Evolutionary conservation across 2,888 invertebrate species (phyloP).

Genomic region (Caenorhabditis sulstoni): DNA sequence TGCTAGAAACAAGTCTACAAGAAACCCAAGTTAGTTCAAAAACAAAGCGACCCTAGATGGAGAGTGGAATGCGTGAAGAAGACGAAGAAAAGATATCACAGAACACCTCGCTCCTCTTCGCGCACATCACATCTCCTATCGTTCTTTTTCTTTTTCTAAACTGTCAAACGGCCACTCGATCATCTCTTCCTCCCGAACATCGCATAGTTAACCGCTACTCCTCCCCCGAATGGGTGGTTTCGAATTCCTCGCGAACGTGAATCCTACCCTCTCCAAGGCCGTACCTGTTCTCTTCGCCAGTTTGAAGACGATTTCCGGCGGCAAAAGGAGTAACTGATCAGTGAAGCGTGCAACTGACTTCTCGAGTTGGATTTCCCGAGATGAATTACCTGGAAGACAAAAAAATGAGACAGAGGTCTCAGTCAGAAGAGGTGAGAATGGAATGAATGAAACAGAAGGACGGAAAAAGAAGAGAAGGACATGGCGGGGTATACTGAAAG

Average conservation of each 20-base stretch:
- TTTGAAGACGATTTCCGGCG: slow-evolving; percentile 8
- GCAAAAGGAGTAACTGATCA: too few species aligned
- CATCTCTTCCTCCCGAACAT: slow-evolving; percentile 28
- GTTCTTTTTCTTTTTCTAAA: too few species aligned
- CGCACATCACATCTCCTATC: not conserved
- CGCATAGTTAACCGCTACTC: slow-evolving; percentile 22
- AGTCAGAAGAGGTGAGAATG: not conserved
- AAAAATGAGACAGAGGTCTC: not conserved
- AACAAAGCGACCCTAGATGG: too few species aligned
- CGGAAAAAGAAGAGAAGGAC: not conserved
- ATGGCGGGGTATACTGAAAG: not conserved
- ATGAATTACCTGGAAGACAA: not conserved
- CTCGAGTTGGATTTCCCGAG: too few species aligned
- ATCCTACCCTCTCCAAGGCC: slow-evolving; percentile 38
- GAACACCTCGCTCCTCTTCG: not conserved
- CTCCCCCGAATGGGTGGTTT: not conserved
- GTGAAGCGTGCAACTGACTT: too few species aligned
- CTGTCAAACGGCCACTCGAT: slow-evolving; percentile 33
- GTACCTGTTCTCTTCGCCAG: slow-evolving; percentile 22
- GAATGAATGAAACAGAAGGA: not conserved
- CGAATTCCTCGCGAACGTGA: not conserved
- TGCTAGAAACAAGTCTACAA: too few species aligned
- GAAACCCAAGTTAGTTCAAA: not conserved
- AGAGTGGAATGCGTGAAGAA: not conserved
- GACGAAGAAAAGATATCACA: slow-evolving; percentile 32